A percentile compares a stretch with the other conserved stretches of the same genome.
phyloP scores from a whole-genome alignment of 2,888 invertebrate genomes.

The Drosophila yooni region DNA sequence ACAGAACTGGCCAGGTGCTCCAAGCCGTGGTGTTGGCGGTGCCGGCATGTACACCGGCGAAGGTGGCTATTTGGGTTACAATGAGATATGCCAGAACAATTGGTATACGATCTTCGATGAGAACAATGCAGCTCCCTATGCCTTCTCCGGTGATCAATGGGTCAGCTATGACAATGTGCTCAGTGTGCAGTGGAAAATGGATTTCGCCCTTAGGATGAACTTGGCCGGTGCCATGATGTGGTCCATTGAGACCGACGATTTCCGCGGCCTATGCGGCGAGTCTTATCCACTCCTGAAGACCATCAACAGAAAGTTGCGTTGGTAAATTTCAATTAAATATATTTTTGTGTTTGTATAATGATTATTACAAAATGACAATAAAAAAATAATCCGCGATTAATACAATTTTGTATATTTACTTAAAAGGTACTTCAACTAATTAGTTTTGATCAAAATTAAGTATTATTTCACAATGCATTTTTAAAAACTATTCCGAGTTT shows the following conservation, averaged over 20 bases:
- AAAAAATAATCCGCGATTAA: background rate
- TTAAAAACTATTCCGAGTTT: background rate
- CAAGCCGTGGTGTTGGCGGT: slow-evolving; percentile 56
- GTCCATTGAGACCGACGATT: slow-evolving; percentile 96
- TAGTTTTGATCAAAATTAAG: background rate
- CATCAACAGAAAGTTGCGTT: slow-evolving; percentile 67
- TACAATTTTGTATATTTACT: background rate
- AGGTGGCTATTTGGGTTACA: slow-evolving; percentile 89
- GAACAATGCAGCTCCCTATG: slow-evolving; percentile 89
- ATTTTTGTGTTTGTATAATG: background rate
- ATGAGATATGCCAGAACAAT: slow-evolving; percentile 87
- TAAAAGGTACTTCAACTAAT: background rate
- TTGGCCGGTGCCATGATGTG: slow-evolving; percentile 89
- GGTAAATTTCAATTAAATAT: slow-evolving; percentile 40
- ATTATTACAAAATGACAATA: background rate
- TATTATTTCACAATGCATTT: background rate
- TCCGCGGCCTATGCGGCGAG: slow-evolving; percentile 90
- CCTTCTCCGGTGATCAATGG: slow-evolving; percentile 94
- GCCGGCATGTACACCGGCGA: slow-evolving; percentile 87
- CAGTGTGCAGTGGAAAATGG: slow-evolving; percentile 92
- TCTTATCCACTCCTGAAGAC: slow-evolving; percentile 88
- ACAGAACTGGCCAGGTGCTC: slow-evolving; percentile 65
- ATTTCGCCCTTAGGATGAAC: slow-evolving; percentile 91
- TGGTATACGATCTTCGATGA: slow-evolving; percentile 73
- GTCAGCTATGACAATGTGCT: slow-evolving; percentile 95